Conservation (phyloP, 2,113 vertebrate genomes). For the Rhea americana region DNA sequence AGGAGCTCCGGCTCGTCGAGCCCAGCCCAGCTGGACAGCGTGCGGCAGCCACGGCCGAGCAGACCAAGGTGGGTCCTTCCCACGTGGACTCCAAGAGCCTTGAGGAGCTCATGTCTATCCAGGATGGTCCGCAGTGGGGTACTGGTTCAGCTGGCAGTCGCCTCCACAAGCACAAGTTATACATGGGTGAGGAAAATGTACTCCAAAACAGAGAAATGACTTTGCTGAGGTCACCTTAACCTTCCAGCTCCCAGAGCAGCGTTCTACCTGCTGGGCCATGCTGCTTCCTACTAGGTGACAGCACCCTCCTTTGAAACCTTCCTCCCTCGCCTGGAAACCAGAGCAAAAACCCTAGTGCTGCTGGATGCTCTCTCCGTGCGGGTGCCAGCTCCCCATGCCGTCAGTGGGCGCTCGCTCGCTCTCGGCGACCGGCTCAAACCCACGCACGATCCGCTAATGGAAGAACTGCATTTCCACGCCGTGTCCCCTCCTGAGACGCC, state of each 20-base stretch:
- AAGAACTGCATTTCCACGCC: neutral
- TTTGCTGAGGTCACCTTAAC: neutral
- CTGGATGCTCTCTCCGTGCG: neutral
- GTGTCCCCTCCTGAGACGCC: neutral
- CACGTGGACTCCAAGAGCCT: fast-evolving
- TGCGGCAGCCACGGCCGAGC: neutral
- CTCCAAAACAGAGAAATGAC: neutral
- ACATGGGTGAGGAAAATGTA: neutral
- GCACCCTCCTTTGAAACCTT: neutral
- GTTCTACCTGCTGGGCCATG: neutral
- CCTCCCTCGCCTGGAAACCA: neutral
- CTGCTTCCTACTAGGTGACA: neutral
- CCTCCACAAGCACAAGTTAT: neutral
- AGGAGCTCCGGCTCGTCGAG: neutral
- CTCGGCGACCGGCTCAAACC: neutral
- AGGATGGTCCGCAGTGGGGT: neutral
- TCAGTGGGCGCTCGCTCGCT: neutral
- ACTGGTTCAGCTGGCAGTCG: neutral
- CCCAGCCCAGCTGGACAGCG: neutral
- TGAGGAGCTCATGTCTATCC: neutral
- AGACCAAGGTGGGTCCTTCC: neutral
- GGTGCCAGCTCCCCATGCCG: fast-evolving
- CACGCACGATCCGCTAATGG: neutral
- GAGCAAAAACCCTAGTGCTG: neutral
- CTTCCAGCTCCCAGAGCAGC: neutral